Evolutionary conservation across 2,888 invertebrate species (phyloP).

Genomic region (Xylophagus ater): DNA sequence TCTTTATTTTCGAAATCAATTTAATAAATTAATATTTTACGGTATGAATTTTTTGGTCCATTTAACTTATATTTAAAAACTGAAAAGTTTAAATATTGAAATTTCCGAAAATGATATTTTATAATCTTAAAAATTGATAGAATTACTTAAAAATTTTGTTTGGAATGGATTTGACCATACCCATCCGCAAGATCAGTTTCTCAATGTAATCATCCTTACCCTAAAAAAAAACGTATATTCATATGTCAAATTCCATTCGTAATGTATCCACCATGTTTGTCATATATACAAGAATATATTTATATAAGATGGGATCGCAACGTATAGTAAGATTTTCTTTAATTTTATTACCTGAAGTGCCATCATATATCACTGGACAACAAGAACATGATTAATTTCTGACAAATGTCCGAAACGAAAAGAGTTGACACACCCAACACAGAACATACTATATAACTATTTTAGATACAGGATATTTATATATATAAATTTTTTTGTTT

Average conservation of each 20-base stretch:
- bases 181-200: no score
- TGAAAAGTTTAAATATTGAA: no score
- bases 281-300: constrained; percentile 2
- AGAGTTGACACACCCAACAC: constrained; percentile 35
- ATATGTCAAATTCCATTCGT: constrained; percentile 5
- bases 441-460: no score
- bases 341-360: constrained; percentile 18
- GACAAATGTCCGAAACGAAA: constrained; percentile 37
- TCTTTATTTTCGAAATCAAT: no score
- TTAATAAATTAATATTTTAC: no score
- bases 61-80: no score
- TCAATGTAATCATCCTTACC: neutral
- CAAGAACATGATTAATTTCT: constrained; percentile 39
- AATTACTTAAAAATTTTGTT: no score
- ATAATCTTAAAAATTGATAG: no score
- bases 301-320: constrained; percentile 12
- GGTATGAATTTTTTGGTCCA: no score
- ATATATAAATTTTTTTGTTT: constrained; percentile 1
- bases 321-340: constrained; percentile 15
- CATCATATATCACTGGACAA: constrained; percentile 17
- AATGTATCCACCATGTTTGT: constrained; percentile 10
- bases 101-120: no score
- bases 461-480: constrained; percentile 8
- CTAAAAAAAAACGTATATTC: neutral
- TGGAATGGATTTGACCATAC: no score